These are phyloP conservation scores for Sminthurinus signatus DNA, from an alignment of 1,140 invertebrate species.

Conservation along the genomic window DNA sequence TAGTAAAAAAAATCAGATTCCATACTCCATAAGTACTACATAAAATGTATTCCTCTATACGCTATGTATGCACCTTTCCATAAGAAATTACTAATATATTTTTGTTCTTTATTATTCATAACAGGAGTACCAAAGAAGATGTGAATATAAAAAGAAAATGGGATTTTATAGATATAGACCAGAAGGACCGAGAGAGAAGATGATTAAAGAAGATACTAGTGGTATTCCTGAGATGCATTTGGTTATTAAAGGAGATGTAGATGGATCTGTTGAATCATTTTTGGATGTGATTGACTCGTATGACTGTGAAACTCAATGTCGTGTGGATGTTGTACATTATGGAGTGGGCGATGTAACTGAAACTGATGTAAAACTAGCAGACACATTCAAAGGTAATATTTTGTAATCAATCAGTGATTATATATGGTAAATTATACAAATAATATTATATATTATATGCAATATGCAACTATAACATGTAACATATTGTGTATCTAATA, in stretches of 20 bases:
- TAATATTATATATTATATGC: too few species aligned
- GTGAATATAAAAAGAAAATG: conserved; percentile 56
- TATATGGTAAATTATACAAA: too few species aligned
- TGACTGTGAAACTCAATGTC: conserved; percentile 62
- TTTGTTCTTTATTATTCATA: conserved; percentile 24
- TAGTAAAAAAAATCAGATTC: background rate
- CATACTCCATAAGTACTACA: background rate
- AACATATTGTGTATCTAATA: too few species aligned
- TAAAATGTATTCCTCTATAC: background rate
- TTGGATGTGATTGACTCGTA: conserved; percentile 87
- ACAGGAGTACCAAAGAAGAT: conserved; percentile 58
- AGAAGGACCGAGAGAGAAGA: conserved; percentile 54
- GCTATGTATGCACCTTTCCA: background rate
- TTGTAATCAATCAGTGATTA: too few species aligned
- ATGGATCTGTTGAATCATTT: conserved; percentile 89
- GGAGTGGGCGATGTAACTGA: conserved; percentile 76
- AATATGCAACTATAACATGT: too few species aligned
- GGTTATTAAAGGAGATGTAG: conserved; percentile 69
- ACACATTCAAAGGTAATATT: conserved; percentile 69
- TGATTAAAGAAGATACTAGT: conserved; percentile 49
- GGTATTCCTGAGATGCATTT: conserved; percentile 51
- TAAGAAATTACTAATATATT: background rate
- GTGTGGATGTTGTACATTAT: conserved; percentile 79
- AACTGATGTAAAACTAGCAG: conserved; percentile 77
- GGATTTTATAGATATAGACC: conserved; percentile 49